A percentile compares a stretch with the other conserved stretches of the same genome.
Conservation (phyloP, 2,888 invertebrate species). For the Eupelmus urozonus region DNA sequence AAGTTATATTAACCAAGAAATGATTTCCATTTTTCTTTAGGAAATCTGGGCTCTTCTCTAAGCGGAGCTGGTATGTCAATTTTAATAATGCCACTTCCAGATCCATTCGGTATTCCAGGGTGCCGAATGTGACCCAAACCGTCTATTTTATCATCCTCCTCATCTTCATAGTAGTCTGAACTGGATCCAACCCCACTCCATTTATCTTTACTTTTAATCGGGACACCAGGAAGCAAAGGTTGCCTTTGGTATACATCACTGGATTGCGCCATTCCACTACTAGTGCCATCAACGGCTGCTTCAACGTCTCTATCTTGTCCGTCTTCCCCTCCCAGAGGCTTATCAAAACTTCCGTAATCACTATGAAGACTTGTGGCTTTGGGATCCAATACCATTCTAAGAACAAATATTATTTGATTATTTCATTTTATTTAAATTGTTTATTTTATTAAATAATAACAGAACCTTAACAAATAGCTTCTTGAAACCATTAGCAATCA, state of each 20-base stretch:
- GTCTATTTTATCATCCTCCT: conserved; percentile 78
- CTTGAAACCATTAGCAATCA: conserved; percentile 31
- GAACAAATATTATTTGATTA: conserved; percentile 27
- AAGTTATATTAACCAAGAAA: conserved; percentile 78
- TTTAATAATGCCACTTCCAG: conserved; percentile 79
- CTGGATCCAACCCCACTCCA: conserved; percentile 77
- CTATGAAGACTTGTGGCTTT: conserved; percentile 79
- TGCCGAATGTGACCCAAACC: conserved; percentile 70
- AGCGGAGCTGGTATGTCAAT: conserved; percentile 84
- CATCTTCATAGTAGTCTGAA: conserved; percentile 78
- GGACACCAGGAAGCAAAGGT: conserved; percentile 79
- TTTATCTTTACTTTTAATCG: conserved; percentile 78
- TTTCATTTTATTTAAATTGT: background rate
- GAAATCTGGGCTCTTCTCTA: conserved; percentile 87
- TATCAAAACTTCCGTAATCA: conserved; percentile 83
- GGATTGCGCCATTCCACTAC: conserved; percentile 75
- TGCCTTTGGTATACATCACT: conserved; percentile 82
- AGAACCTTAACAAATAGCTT: conserved; percentile 11
- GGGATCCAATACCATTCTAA: conserved; percentile 83
- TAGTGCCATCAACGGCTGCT: conserved; percentile 75
- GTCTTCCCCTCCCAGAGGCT: conserved; percentile 73
- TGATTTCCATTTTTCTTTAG: conserved; percentile 92
- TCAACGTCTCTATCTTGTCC: conserved; percentile 76
- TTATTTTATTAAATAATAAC: conserved; percentile 1
- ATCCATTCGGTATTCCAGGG: conserved; percentile 72